phyloP scores from a whole-genome alignment of 2,797 vertebrate genomes.

The Danio choprae region DNA sequence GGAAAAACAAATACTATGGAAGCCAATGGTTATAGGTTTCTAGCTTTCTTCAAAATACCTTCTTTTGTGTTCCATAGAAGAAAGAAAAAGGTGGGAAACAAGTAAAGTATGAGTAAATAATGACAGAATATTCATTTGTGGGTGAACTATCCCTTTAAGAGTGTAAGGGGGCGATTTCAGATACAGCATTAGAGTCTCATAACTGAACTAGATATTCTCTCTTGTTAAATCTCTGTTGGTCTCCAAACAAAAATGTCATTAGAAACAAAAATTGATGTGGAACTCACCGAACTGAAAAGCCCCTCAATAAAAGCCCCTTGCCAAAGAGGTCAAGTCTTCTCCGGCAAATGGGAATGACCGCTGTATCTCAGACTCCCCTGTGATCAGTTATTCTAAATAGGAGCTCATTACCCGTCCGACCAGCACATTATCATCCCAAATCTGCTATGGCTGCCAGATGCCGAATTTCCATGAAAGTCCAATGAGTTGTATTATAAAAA shows the following conservation, averaged over 20 bases:
- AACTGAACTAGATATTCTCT: neutral
- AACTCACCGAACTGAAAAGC: neutral
- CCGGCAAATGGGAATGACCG: neutral
- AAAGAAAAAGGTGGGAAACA: too few relatives aligned
- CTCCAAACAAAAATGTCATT: neutral
- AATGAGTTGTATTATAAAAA: conserved; percentile 58
- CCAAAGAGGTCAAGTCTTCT: neutral
- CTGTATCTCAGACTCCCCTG: neutral
- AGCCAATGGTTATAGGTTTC: too few relatives aligned
- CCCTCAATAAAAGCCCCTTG: neutral
- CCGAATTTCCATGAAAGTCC: conserved; percentile 54
- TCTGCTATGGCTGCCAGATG: conserved; percentile 51
- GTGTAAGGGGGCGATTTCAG: too few relatives aligned
- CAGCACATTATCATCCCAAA: conserved; percentile 50
- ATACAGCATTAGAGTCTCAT: too few relatives aligned
- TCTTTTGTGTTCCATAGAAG: too few relatives aligned
- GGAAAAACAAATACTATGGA: too few relatives aligned
- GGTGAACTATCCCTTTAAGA: too few relatives aligned
- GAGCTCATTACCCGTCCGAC: conserved; percentile 49
- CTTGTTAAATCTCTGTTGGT: neutral
- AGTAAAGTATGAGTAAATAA: too few relatives aligned
- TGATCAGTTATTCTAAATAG: conserved; percentile 40
- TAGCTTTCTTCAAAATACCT: too few relatives aligned
- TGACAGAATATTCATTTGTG: too few relatives aligned
- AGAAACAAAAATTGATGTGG: neutral